Percentiles rank a stretch among this genome's conserved stretches.
Conservation (phyloP, 2,888 invertebrate genomes). For the Bellardia pandia region DNA sequence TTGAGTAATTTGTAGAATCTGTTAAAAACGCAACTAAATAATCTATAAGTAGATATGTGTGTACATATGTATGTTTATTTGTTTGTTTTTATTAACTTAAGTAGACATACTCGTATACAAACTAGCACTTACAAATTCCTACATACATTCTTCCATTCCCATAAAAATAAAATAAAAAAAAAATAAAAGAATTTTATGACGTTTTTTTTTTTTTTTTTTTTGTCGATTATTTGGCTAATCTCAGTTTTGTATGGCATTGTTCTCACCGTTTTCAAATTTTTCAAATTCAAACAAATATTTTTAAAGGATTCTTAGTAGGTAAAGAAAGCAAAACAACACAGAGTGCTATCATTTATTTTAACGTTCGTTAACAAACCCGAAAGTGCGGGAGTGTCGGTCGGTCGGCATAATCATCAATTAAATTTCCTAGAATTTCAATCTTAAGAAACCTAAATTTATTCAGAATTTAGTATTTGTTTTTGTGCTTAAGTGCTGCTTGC, state of each 20-base stretch:
- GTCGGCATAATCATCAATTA: constrained; percentile 65
- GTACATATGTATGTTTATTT: not conserved
- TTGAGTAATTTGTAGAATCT: constrained; percentile 34
- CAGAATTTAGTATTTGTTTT: constrained; percentile 38
- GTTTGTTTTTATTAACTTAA: not conserved
- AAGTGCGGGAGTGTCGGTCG: constrained; percentile 50
- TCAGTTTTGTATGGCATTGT: constrained; percentile 13
- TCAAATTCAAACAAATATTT: not conserved
- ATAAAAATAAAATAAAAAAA: constrained; percentile 8
- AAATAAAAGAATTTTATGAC: constrained; percentile 46
- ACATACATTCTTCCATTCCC: constrained; percentile 4
- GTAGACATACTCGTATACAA: constrained; percentile 20
- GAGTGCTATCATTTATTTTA: constrained; percentile 21
- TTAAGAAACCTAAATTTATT: constrained; percentile 27
- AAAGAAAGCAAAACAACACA: not conserved
- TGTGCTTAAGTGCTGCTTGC: constrained; percentile 34
- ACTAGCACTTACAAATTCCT: constrained; percentile 18
- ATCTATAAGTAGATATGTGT: constrained; percentile 18
- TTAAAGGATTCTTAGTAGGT: constrained; percentile 43
- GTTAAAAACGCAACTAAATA: constrained; percentile 30
- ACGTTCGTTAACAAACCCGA: not conserved
- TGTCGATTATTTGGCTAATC: constrained; percentile 54
- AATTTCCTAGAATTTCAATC: constrained; percentile 53
- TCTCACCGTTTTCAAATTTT: constrained; percentile 38
- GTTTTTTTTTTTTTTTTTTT: constrained; percentile 55